Conservation (phyloP, 2,888 invertebrate species). For the Oscheius sp. region DNA sequence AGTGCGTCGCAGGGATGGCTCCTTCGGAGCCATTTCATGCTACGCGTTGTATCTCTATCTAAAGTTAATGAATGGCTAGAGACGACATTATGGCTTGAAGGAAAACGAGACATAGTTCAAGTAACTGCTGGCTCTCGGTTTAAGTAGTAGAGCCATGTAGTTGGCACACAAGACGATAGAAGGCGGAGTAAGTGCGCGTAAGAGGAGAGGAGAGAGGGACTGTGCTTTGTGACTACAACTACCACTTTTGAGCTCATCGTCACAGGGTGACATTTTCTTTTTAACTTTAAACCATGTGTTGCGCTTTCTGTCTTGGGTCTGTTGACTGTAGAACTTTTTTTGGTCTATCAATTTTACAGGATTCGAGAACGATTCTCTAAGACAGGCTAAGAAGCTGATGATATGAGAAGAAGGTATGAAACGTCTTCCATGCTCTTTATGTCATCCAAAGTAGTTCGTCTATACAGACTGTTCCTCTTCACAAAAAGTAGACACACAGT, state of each 20-base stretch:
- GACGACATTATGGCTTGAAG: background rate
- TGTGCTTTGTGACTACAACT: constrained; percentile 20
- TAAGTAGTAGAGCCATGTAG: constrained; percentile 26
- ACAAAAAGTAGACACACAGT: no score
- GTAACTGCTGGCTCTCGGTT: background rate
- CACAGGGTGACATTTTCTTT: background rate
- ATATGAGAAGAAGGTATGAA: no score
- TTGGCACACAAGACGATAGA: constrained; percentile 27
- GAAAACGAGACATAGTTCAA: background rate
- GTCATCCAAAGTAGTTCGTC: no score
- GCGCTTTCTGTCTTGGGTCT: no score
- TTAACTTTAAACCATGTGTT: background rate
- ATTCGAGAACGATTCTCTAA: no score
- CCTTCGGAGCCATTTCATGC: constrained; percentile 27
- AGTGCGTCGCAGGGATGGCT: constrained; percentile 14
- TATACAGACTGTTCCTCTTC: no score
- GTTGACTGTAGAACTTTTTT: no score
- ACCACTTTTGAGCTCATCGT: background rate
- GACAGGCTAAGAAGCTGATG: no score
- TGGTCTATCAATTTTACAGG: no score
- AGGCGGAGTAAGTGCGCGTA: constrained; percentile 15
- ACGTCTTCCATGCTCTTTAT: no score
- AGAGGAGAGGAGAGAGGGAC: background rate
- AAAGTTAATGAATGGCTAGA: background rate
- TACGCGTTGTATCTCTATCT: background rate